phyloP scores from a whole-genome alignment of 2,797 vertebrate genomes.

The Xerus rutilus region DNA sequence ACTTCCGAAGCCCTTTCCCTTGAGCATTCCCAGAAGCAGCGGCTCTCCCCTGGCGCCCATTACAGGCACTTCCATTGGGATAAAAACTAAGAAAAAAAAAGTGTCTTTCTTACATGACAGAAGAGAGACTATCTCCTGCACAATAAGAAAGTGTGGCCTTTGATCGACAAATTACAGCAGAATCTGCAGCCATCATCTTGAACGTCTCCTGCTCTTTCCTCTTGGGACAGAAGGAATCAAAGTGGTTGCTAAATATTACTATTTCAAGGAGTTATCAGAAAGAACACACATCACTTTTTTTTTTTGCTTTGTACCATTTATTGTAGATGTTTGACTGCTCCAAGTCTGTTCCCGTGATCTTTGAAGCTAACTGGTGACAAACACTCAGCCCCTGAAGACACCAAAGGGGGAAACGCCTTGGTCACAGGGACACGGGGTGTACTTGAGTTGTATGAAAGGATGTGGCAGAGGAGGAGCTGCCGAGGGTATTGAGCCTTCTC shows the following conservation, averaged over 20 bases:
- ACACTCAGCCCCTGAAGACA: neutral
- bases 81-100: constrained; percentile 17
- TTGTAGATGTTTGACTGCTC: neutral
- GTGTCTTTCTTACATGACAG: constrained; percentile 52
- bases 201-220: neutral
- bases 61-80: neutral
- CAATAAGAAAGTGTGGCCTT: neutral
- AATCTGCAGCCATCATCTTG: neutral
- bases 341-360: neutral
- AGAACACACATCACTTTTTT: neutral
- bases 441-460: neutral
- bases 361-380: constrained; percentile 25
- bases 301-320: constrained; percentile 5
- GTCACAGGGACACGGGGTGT: neutral
- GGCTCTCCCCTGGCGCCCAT: neutral
- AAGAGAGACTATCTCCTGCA: neutral
- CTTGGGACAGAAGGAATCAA: neutral
- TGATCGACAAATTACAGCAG: neutral
- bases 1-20: constrained; percentile 22
- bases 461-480: neutral
- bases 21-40: neutral
- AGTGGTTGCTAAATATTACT: constrained; percentile 37
- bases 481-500: neutral
- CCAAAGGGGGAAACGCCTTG: neutral
- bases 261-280: constrained; percentile 37